Conservation (phyloP, 2,888 invertebrate genomes). For the Leptura quadrifasciata region DNA sequence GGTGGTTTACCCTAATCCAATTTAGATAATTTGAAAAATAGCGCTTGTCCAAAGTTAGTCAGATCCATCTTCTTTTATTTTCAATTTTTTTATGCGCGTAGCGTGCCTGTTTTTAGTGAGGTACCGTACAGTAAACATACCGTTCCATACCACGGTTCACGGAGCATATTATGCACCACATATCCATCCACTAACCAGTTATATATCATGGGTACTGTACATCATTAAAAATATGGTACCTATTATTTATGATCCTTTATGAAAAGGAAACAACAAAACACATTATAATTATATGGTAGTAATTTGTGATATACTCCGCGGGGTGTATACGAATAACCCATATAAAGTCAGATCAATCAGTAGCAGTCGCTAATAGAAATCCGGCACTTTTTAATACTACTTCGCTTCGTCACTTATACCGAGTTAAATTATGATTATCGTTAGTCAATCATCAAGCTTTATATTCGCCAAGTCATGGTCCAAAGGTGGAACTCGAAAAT, state of each 20-base stretch:
- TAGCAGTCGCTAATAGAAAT: constrained; percentile 67
- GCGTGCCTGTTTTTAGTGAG: neutral
- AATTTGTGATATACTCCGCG: constrained; percentile 60
- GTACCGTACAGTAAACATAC: neutral
- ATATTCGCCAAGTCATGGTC: constrained; percentile 63
- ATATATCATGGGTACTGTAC: constrained; percentile 14
- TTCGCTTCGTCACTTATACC: constrained; percentile 67
- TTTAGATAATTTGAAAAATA: too few relatives aligned
- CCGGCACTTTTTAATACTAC: constrained; percentile 65
- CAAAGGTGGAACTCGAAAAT: constrained; percentile 52
- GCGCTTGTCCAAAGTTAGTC: too few relatives aligned
- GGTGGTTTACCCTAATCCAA: too few relatives aligned
- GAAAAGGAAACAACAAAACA: constrained; percentile 46
- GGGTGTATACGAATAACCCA: constrained; percentile 57
- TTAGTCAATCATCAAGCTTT: constrained; percentile 65
- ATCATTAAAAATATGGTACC: constrained; percentile 36
- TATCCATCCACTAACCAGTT: constrained; percentile 31
- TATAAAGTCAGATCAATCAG: constrained; percentile 63
- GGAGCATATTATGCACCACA: neutral
- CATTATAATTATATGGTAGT: constrained; percentile 57
- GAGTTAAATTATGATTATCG: constrained; percentile 66
- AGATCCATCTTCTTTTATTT: too few relatives aligned
- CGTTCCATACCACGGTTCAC: neutral
- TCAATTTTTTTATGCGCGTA: neutral
- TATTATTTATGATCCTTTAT: constrained; percentile 38